Evolutionary conservation across 2,113 vertebrate species (phyloP), one percentile per base, ranked within the genome.

Genomic region (Pygoscelis antarcticus): DNA sequence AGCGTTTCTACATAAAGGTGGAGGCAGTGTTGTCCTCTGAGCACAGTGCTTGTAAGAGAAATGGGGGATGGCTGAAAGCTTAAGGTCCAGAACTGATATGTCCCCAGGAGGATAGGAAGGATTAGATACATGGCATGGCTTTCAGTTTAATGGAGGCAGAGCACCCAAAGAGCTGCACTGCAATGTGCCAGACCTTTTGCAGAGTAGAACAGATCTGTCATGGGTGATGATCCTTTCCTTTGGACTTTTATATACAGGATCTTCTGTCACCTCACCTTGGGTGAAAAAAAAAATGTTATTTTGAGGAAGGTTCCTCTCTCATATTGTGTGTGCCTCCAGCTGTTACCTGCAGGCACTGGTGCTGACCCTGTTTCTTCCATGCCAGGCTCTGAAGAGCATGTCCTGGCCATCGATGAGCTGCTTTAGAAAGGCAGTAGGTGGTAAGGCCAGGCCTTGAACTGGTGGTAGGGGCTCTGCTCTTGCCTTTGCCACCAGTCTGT

Each of bases 61-160:
- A 19, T 0, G 32, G 25, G 25, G 29, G 42, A 16, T 22, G 52
- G 38, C 13, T 76, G 34, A 55, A 51, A 83, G 49, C 11, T 2
- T 1, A 17, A 69, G 64, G 27, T 21, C 9, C 42, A n/a, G 82
- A 0, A 3, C 16, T 60, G 65, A 2, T 9, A 18, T 5, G 52
- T 49, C 23, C 42, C 46, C 30, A 44, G 58, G 62, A 60, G 30
- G 54, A 36, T 4, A 55, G 70, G 49, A 34, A 42, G n/a, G 49
- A 0, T n/a, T 2, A n/a, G 54, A 11, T 4, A 34, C 10, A 1
- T 2, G 4, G 16, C 29, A n/a, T 9, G 34, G 16, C 20, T 32
- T 9, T 57, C 32, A 9, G 30, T 27, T 36, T 29, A 49, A 10
- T 10, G 22, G 46, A 46, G 57, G 21, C 22, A 64, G 40, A 83